Evolutionary conservation across 2,113 vertebrate genomes (phyloP).

Genomic region (Oryzias melastigma): DNA sequence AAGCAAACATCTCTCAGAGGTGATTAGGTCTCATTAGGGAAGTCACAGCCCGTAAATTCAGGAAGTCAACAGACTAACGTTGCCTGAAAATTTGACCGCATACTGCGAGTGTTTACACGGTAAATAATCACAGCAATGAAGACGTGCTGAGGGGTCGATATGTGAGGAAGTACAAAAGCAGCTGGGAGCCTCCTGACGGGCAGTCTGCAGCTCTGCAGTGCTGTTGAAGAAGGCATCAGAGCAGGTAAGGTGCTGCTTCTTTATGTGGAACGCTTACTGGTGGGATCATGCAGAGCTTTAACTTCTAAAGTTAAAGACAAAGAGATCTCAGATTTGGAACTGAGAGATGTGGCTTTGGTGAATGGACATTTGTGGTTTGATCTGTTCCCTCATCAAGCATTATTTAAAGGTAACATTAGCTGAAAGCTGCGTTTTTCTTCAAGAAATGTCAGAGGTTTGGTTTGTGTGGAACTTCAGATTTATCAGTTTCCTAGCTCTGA

Average conservation of each 20-base stretch:
- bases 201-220: slow-evolving; percentile 29
- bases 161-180: slow-evolving; percentile 46
- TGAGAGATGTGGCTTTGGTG: too few relatives aligned
- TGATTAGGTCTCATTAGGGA: slow-evolving; percentile 65
- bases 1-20: slow-evolving; percentile 25
- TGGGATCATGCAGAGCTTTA: too few relatives aligned
- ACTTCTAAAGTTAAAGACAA: too few relatives aligned
- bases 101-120: slow-evolving; percentile 40
- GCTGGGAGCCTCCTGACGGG: neutral
- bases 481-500: too few relatives aligned
- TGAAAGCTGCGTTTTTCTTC: too few relatives aligned
- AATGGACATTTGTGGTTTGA: too few relatives aligned
- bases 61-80: slow-evolving; percentile 39
- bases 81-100: slow-evolving; percentile 35
- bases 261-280: too few relatives aligned
- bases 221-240: neutral
- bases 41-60: slow-evolving; percentile 50
- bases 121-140: slow-evolving; percentile 70
- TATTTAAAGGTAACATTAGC: too few relatives aligned
- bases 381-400: too few relatives aligned
- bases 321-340: too few relatives aligned
- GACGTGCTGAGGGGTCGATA: slow-evolving; percentile 26
- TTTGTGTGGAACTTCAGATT: too few relatives aligned
- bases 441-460: too few relatives aligned
- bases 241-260: slow-evolving; percentile 7